Conservation (phyloP, 2,888 invertebrate species). For the Tridacna crocea region DNA sequence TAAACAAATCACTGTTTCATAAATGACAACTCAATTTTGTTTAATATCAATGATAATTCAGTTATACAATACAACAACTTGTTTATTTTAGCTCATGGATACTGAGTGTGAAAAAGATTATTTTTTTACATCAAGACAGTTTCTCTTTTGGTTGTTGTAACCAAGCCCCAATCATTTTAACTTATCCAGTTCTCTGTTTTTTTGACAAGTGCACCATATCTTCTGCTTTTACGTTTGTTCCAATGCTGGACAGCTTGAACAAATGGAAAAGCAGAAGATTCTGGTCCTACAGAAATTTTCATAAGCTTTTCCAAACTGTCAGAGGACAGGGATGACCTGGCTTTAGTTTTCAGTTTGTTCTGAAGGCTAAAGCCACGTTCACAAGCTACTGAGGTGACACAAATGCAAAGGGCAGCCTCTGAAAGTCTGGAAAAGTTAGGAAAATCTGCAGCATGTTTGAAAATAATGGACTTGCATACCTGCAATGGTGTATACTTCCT, state of each 20-base stretch:
- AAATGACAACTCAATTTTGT: no score
- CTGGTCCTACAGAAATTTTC: conserved; percentile 11
- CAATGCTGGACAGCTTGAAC: conserved; percentile 7
- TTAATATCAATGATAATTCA: no score
- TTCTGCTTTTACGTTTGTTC: conserved; percentile 13
- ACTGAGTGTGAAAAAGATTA: no score
- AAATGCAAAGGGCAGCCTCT: conserved; percentile 14
- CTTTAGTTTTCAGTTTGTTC: conserved; percentile 10
- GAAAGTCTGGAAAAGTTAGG: no score
- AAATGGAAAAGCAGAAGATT: conserved; percentile 12
- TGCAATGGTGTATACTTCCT: conserved; percentile 1
- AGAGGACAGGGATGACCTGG: conserved; percentile 3
- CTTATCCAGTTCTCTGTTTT: not conserved
- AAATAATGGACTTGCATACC: conserved; percentile 18
- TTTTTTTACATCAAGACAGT: no score
- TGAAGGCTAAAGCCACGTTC: conserved; percentile 8
- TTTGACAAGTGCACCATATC: conserved; percentile 2
- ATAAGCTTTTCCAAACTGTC: conserved; percentile 6
- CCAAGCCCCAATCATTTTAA: not conserved
- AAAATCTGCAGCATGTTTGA: no score
- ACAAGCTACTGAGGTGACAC: conserved; percentile 15
- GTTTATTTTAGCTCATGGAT: no score
- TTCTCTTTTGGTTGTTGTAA: no score
- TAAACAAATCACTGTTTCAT: no score
- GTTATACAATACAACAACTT: no score